These are phyloP conservation scores for Syrphus vitripennis DNA, from an alignment of 2,888 invertebrate species.

Conservation along the genomic window DNA sequence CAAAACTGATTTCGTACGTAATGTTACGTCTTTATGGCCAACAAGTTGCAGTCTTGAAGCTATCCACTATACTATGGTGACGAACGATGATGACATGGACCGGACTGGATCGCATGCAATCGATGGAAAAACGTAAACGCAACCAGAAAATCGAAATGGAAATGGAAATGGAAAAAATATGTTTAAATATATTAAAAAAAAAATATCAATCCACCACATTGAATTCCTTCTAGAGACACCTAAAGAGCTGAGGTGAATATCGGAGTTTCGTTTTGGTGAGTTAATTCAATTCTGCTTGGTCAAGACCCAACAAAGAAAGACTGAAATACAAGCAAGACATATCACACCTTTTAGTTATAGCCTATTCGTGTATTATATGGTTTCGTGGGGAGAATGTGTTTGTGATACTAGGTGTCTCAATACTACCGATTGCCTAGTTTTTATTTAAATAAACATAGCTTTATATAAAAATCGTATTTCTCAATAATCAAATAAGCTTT, in stretches of 20 bases:
- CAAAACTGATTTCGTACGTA: conserved; percentile 34
- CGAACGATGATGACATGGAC: conserved; percentile 52
- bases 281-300: conserved; percentile 39
- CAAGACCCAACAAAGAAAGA: conserved; percentile 35
- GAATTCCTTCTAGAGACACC: not conserved
- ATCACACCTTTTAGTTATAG: not conserved
- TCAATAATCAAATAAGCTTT: conserved; percentile 8
- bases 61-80: conserved; percentile 37
- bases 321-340: not conserved
- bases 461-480: conserved; percentile 1
- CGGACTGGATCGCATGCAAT: conserved; percentile 55
- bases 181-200: conserved; percentile 34
- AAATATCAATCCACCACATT: conserved; percentile 1
- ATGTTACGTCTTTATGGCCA: conserved; percentile 67
- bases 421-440: conserved; percentile 3
- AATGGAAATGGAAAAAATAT: conserved; percentile 26
- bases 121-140: conserved; percentile 58
- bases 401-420: not conserved
- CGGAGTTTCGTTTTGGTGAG: not conserved
- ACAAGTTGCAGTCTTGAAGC: conserved; percentile 12
- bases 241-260: not conserved
- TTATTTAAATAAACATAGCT: conserved; percentile 6
- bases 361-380: not conserved
- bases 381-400: not conserved
- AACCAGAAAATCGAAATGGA: conserved; percentile 54